Evolutionary conservation across 1,140 invertebrate species (phyloP), one percentile per base, ranked within the genome.

Genomic region (Dolichoris vasculosae): DNA sequence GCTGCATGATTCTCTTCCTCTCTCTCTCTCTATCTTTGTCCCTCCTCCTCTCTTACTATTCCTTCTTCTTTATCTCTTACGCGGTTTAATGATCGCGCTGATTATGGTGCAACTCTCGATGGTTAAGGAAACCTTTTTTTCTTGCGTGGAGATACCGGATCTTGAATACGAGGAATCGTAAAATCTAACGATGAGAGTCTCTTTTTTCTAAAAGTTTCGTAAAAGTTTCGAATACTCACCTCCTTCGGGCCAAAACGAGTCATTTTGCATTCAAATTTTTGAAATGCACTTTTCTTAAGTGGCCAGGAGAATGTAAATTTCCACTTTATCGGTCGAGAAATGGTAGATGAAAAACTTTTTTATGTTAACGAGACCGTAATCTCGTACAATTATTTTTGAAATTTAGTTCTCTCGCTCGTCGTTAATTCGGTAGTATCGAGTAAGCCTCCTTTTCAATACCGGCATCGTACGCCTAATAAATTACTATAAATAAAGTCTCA

Each of bases 71-170:
- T 59, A 75, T 83, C 69, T 64, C 48, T 83, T 11, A 46, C 69
- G 71, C 38, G 43, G 51, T 43, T 83, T 83, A 59, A 83, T 46
- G 71, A 4, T 83, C 51, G 51, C 71, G 69, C 81, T 83, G 81
- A 83, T 83, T 83, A 83, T 51, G 71, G 69, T 63, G 71, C 20
- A 46, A 46, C 81, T 83, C 64, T 82, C 46, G 64, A 75, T 75
- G 81, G 69, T 73, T 59, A 82, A 75, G 69, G 26, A 38, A 81
- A 51, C 20, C 64, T 51, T 30, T 55, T 46, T 71, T 38, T 69
- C 46, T 38, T 48, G 8, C 76, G 13, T 23, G 67, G 26, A 55
- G 80, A 73, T 73, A 82, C 80, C 43, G 46, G 67, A 82, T 82
- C 67, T 82, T 13, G 38, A 55, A 38, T 59, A 46, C 38, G 26